These are phyloP conservation scores for Marronus borbonicus DNA, from an alignment of 2,888 invertebrate species.

Conservation along the genomic window DNA sequence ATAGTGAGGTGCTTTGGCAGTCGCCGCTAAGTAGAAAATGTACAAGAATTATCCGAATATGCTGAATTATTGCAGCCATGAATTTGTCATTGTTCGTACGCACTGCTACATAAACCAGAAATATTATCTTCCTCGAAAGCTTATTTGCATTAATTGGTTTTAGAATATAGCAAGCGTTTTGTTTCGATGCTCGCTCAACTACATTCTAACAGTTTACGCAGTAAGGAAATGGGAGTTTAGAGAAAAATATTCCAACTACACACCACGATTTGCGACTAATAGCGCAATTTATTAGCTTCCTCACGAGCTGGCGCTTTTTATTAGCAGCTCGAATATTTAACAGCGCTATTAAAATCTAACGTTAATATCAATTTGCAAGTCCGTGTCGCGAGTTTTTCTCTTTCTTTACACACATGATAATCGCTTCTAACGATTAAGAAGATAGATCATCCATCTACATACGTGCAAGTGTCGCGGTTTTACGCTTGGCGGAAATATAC, in stretches of 20 bases:
- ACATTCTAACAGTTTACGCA: slow-evolving; percentile 17
- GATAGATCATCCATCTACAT: slow-evolving; percentile 16
- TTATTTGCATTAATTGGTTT: slow-evolving; percentile 10
- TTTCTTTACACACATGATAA: slow-evolving; percentile 5
- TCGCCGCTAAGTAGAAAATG: too few relatives aligned
- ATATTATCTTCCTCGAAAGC: slow-evolving; percentile 1
- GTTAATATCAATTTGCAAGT: slow-evolving; percentile 29
- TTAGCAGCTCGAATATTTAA: slow-evolving; percentile 21
- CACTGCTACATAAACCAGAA: not conserved
- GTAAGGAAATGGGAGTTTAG: slow-evolving; percentile 15
- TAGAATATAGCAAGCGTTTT: slow-evolving; percentile 17
- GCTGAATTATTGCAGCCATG: slow-evolving; percentile 9
- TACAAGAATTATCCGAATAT: not conserved
- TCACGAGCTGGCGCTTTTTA: slow-evolving; percentile 8
- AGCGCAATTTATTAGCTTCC: slow-evolving; percentile 28
- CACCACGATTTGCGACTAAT: slow-evolving; percentile 17
- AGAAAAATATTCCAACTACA: slow-evolving; percentile 24
- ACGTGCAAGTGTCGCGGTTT: slow-evolving; percentile 1
- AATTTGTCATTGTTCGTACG: not conserved
- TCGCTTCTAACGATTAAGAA: slow-evolving; percentile 15
- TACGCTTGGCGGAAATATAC: slow-evolving; percentile 23
- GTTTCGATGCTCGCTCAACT: not conserved
- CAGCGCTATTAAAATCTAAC: slow-evolving; percentile 25
- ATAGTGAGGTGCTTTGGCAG: too few relatives aligned
- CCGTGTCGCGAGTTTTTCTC: slow-evolving; percentile 16